Evolutionary conservation across 2,797 vertebrate species (phyloP).

Genomic region (Darevskia mixta): DNA sequence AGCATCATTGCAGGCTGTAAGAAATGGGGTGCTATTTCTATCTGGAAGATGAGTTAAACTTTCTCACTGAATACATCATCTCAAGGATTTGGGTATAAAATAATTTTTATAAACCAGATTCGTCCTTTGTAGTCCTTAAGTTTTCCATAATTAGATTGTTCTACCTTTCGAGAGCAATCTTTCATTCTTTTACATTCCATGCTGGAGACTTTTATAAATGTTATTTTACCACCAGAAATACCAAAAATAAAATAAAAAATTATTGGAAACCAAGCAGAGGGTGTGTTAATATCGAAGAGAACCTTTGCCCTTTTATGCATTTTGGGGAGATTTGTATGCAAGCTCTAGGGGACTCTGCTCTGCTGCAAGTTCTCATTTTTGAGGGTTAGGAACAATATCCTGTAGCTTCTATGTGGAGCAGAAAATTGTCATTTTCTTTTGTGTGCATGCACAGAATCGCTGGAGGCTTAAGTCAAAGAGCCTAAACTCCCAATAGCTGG

Average conservation of each 20-base stretch:
- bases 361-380: conserved; percentile 25
- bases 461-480: conserved; percentile 39
- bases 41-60: background rate
- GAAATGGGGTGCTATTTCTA: background rate
- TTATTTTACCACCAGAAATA: background rate
- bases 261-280: conserved; percentile 28
- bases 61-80: background rate
- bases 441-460: conserved; percentile 34
- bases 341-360: conserved; percentile 49
- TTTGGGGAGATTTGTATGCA: conserved; percentile 37
- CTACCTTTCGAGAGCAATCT: conserved; percentile 32
- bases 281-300: conserved; percentile 48
- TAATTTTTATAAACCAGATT: background rate
- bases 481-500: conserved; percentile 39
- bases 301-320: conserved; percentile 29
- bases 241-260: conserved; percentile 44
- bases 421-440: conserved; percentile 55
- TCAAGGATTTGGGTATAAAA: background rate
- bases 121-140: background rate
- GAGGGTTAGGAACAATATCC: conserved; percentile 58
- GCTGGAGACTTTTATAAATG: conserved; percentile 32
- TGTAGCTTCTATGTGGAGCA: conserved; percentile 23
- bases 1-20: background rate
- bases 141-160: conserved; percentile 32
- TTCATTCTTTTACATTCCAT: conserved; percentile 52